Evolutionary conservation across 2,888 invertebrate species (phyloP), one percentile per base, ranked within the genome.

Genomic region (Operophtera brumata): DNA sequence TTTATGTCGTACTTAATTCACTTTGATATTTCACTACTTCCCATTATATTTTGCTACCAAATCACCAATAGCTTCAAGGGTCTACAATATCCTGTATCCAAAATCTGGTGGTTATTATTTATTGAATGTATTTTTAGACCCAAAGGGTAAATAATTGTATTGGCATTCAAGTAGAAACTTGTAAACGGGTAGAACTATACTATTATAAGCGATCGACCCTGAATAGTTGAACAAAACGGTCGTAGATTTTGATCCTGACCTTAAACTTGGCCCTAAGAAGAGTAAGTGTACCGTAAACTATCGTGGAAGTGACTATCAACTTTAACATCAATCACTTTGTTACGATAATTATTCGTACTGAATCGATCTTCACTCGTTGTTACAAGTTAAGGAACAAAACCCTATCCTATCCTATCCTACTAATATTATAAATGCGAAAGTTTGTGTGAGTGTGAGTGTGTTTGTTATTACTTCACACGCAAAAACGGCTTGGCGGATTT

Each of bases 51-150:
- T 48, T 25, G 11, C 41, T 41, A 41, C 41, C 41, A 35, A 48
- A 34, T 2, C 20, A 20, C 20, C 20, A 20, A 20, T 20, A 41
- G 41, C 48, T 28, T 30, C 1, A 37, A 40, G 52, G 52, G 46
- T 46, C 26, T 6, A 32, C 30, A 26, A 34, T 57, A 48, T 28
- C 32, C 36, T 39, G 26, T 51, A 44, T 28, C 35, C 45, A 11
- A 42, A 50, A 49, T 49, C 47, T 46, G 47, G 37, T 37, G 41
- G 51, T 45, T 59, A 50, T 54, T 34, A 48, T 59, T 57, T 57
- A 57, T 47, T 43, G 55, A 42, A 50, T 32, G 47, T 50, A 47
- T 59, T 59, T 59, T 62, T 45, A 55, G 48, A 34, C 47, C 46
- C 36, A 40, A 53, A 14, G 35, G 32, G 48, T 58, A 49, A 59